phyloP scores from a whole-genome alignment of 2,113 vertebrate species.

The Nothobranchius furzeri region DNA sequence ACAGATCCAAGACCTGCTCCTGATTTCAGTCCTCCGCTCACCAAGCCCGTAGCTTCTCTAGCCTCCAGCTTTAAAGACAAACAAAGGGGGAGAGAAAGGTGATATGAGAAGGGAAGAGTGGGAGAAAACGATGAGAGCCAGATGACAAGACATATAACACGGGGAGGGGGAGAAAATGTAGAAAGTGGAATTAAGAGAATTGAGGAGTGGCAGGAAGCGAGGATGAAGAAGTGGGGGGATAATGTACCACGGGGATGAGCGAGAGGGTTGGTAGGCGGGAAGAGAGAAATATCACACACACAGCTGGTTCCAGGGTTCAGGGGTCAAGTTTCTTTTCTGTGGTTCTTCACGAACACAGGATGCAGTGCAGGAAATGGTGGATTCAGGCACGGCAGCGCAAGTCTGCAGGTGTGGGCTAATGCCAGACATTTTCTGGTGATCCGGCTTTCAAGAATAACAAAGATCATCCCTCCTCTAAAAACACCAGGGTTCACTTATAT shows the following conservation, averaged over 20 bases:
- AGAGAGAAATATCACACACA: constrained; percentile 57
- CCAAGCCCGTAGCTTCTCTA: constrained; percentile 64
- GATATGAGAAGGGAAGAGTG: constrained; percentile 22
- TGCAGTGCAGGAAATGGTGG: constrained; percentile 53
- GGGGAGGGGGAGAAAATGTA: constrained; percentile 27
- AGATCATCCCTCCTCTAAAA: background rate
- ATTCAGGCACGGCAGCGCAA: constrained; percentile 29
- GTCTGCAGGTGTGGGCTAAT: constrained; percentile 34
- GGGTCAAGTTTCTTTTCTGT: constrained; percentile 48
- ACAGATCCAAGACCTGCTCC: constrained; percentile 64
- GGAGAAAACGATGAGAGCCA: constrained; percentile 36
- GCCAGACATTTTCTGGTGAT: background rate
- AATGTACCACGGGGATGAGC: constrained; percentile 56
- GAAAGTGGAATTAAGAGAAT: constrained; percentile 64
- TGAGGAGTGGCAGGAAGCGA: constrained; percentile 74
- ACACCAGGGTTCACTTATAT: background rate
- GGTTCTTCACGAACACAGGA: constrained; percentile 52
- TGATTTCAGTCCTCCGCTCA: constrained; percentile 51
- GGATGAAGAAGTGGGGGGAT: constrained; percentile 56
- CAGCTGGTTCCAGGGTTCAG: constrained; percentile 24
- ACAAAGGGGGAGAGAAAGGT: constrained; percentile 23
- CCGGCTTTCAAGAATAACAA: constrained; percentile 1
- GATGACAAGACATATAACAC: constrained; percentile 21
- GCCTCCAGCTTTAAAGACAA: constrained; percentile 70
- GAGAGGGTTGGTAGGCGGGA: constrained; percentile 56